Percentiles rank a stretch among this genome's conserved stretches.
Conservation (phyloP, 2,113 vertebrate species). For the Corythaeola cristata region DNA sequence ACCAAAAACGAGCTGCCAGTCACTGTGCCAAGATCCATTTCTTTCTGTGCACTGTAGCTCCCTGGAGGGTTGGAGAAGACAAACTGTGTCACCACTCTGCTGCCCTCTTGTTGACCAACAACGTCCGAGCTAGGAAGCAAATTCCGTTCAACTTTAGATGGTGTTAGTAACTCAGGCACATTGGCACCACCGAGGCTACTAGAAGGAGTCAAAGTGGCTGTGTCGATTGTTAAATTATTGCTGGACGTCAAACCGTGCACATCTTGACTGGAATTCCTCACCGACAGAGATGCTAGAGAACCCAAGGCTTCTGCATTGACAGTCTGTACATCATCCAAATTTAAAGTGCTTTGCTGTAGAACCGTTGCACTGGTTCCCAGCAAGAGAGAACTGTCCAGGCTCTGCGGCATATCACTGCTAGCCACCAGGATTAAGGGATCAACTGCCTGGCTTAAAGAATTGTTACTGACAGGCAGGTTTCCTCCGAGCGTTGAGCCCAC, state of each 20-base stretch:
- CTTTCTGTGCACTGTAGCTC: constrained; percentile 83
- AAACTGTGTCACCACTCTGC: constrained; percentile 82
- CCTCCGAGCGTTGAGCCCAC: constrained; percentile 79
- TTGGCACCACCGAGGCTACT: constrained; percentile 67
- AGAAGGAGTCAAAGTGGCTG: constrained; percentile 72
- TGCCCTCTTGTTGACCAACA: constrained; percentile 79
- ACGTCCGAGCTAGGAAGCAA: constrained; percentile 78
- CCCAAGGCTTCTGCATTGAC: constrained; percentile 87
- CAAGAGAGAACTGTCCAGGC: constrained; percentile 82
- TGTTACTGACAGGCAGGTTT: constrained; percentile 61
- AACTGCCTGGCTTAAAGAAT: constrained; percentile 78
- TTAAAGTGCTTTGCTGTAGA: constrained; percentile 84
- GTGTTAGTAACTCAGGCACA: constrained; percentile 78
- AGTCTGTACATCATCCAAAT: constrained; percentile 86
- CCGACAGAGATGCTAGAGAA: constrained; percentile 80
- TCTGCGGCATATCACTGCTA: constrained; percentile 78
- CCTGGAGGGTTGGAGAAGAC: constrained; percentile 80
- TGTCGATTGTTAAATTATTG: constrained; percentile 72
- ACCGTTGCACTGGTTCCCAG: constrained; percentile 76
- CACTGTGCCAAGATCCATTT: constrained; percentile 77
- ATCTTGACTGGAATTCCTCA: constrained; percentile 78
- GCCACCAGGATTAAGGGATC: constrained; percentile 90
- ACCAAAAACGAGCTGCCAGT: constrained; percentile 87
- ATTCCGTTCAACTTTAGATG: constrained; percentile 79
- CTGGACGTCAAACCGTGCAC: constrained; percentile 81